These are phyloP conservation scores for Drosophila meridionalis DNA, from an alignment of 2,888 invertebrate species.

Conservation along the genomic window DNA sequence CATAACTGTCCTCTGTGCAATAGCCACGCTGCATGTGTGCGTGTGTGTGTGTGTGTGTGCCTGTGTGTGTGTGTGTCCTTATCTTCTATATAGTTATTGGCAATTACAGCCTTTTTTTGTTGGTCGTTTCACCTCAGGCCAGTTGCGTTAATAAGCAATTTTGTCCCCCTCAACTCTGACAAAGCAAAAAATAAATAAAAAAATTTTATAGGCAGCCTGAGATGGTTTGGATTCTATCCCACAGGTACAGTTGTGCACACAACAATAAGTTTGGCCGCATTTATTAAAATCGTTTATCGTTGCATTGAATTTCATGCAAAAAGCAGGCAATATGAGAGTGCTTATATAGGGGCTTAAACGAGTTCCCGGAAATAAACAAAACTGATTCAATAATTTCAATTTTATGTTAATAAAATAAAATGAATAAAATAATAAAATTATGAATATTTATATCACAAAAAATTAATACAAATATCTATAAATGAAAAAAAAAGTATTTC, in stretches of 20 bases:
- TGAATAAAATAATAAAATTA: too few relatives aligned
- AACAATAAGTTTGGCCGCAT: neutral
- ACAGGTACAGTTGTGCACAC: constrained; percentile 45
- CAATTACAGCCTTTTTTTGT: constrained; percentile 49
- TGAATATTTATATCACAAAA: too few relatives aligned
- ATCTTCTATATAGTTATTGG: constrained; percentile 54
- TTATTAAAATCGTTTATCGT: neutral
- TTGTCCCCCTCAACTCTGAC: constrained; percentile 10
- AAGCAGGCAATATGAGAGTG: neutral
- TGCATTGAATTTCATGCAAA: neutral
- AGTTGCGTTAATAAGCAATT: constrained; percentile 17
- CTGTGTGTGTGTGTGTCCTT: constrained; percentile 5
- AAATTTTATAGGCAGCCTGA: neutral
- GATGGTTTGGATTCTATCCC: neutral
- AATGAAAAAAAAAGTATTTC: too few relatives aligned
- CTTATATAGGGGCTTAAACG: neutral
- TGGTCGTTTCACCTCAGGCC: constrained; percentile 13
- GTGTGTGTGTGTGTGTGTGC: constrained; percentile 3
- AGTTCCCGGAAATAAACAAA: neutral
- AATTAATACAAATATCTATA: too few relatives aligned
- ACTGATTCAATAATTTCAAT: neutral
- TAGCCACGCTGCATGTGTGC: constrained; percentile 19
- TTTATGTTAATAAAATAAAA: neutral
- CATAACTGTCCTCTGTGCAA: constrained; percentile 48
- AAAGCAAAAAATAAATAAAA: constrained; percentile 12